These are phyloP conservation scores for Platalea minor DNA, from an alignment of 2,797 vertebrate species.

Conservation along the genomic window DNA sequence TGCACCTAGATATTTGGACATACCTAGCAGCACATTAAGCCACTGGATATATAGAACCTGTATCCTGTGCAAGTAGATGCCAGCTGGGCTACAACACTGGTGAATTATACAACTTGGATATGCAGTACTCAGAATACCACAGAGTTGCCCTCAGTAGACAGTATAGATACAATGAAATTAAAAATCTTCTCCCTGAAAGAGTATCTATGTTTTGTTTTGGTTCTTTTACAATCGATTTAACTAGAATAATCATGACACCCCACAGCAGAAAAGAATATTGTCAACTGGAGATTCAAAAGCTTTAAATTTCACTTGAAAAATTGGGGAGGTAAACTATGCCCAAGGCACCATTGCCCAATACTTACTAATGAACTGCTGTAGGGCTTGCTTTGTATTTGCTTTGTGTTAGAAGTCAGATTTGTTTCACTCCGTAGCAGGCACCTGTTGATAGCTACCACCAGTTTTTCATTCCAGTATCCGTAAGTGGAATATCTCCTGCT, in stretches of 20 bases:
- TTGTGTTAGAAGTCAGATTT: neutral
- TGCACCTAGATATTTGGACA: neutral
- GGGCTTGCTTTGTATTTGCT: neutral
- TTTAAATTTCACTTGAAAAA: neutral
- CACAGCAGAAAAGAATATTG: neutral
- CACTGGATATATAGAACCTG: neutral
- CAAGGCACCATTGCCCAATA: neutral
- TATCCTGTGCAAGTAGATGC: neutral
- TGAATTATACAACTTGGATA: neutral
- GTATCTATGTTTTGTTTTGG: neutral
- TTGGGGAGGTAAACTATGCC: neutral
- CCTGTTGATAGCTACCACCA: neutral
- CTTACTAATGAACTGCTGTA: neutral
- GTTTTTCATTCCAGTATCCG: neutral
- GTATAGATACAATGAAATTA: neutral
- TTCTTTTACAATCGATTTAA: neutral
- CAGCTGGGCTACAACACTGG: neutral
- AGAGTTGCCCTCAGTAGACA: neutral
- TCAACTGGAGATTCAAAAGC: neutral
- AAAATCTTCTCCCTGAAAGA: neutral
- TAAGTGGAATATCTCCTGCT: neutral
- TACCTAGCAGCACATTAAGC: neutral
- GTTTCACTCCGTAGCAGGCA: neutral
- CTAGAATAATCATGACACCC: neutral
- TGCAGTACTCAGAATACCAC: neutral